Evolutionary conservation across 1,140 invertebrate species (phyloP), one percentile per base, ranked within the genome.

Genomic region (Protaetia brevitarsis): DNA sequence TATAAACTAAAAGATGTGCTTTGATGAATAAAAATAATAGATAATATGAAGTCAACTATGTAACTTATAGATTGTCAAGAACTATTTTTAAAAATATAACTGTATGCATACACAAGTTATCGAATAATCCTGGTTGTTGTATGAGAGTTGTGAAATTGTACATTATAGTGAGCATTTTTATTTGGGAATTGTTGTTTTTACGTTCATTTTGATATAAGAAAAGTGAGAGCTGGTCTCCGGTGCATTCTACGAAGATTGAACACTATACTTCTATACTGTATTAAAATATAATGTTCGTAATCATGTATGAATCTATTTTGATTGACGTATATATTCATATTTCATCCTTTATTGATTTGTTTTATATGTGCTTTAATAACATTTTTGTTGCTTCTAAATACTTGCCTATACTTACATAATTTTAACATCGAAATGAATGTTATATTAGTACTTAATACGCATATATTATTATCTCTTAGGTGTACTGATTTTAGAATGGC

Each of bases 91-190:
- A 45, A 21, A 13, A 45, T 45, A 21, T 45, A 45, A 21, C 10
- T 21, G n/a, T 8, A 45, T 45, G 19, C 6, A 21, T 5, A 21
- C 13, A 19, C 16, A 19, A 45, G 41, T 16, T 45, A 45, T 45
- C 16, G 41, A 19, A 45, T 45, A 45, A 45, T 45, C 41, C 16
- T 45, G 41, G 41, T 45, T 45, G 41, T 45, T 45, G n/a, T 45
- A 21, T 13, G 41, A 45, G 41, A 45, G 41, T 45, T 45, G 41
- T 45, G 41, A 45, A 45, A 45, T 16, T 45, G 41, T 7, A 45
- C 4, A 45, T 13, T 45, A 8, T 45, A 45, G 41, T 21, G 41
- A 13, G 4, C 2, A 19, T 16, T 19, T 45, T 21, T 8, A 13
- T 45, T n/a, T n/a, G n/a, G n/a, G 16, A 19, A 45, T 13, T n/a